Evolutionary conservation across 2,113 vertebrate species (phyloP).

Genomic region (Synchiropus splendidus): DNA sequence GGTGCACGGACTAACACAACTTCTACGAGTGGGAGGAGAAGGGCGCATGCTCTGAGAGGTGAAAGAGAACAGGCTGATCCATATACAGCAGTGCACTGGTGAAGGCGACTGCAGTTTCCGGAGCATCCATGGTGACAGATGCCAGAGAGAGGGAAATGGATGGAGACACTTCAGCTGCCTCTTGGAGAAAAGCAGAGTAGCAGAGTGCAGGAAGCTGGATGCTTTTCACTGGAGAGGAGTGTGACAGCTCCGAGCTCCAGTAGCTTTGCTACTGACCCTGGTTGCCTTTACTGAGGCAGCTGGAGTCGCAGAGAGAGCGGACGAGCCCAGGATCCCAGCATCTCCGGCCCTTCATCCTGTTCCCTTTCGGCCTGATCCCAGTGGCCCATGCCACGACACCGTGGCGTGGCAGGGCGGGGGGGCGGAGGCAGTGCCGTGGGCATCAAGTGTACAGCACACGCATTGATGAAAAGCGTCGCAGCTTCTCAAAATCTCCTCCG

Average conservation of each 20-base stretch:
- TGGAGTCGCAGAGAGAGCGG: constrained; percentile 85
- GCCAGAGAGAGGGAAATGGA: constrained; percentile 15
- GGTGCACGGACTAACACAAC: too few species aligned
- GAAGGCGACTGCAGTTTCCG: constrained; percentile 20
- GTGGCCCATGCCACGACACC: constrained; percentile 41
- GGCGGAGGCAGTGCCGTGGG: constrained; percentile 37
- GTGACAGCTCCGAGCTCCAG: constrained; percentile 29
- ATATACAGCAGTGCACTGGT: constrained; percentile 16
- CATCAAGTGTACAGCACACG: constrained; percentile 45
- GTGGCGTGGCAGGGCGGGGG: constrained; percentile 29
- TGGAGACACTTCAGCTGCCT: constrained; percentile 30
- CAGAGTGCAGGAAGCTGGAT: constrained; percentile 34
- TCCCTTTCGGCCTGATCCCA: constrained; percentile 52
- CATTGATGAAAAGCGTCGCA: too few species aligned
- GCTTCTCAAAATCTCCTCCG: too few species aligned
- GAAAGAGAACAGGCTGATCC: constrained; percentile 19
- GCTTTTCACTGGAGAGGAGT: constrained; percentile 26
- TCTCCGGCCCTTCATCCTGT: constrained; percentile 88
- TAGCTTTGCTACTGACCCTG: constrained; percentile 86
- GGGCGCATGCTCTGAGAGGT: constrained; percentile 19
- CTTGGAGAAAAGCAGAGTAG: constrained; percentile 39
- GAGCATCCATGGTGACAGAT: constrained; percentile 20
- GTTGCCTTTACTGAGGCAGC: constrained; percentile 86
- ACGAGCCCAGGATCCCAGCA: constrained; percentile 84
- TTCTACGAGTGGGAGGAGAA: too few species aligned